These are phyloP conservation scores for Saccopteryx bilineata DNA, from an alignment of 2,113 vertebrate species.

Conservation along the genomic window DNA sequence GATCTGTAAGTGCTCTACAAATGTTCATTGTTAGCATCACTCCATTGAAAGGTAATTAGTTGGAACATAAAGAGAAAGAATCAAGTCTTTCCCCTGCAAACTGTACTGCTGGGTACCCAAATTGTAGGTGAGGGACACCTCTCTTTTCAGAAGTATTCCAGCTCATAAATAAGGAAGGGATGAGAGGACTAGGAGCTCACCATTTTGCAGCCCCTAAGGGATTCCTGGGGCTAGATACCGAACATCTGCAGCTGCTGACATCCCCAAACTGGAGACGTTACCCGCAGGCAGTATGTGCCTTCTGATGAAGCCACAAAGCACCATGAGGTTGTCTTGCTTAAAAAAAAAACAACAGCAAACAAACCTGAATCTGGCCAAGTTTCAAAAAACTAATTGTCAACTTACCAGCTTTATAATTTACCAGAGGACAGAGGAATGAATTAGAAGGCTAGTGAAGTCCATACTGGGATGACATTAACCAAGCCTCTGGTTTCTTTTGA, in stretches of 20 bases:
- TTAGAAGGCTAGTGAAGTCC: not conserved
- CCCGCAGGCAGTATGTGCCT: accelerated
- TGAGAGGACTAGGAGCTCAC: not conserved
- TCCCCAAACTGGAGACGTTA: not conserved
- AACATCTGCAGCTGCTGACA: not conserved
- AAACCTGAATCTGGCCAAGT: not conserved
- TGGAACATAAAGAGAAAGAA: constrained; percentile 51
- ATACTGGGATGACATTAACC: not conserved
- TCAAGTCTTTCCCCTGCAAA: not conserved
- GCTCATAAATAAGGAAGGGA: not conserved
- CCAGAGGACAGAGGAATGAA: not conserved
- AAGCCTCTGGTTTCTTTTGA: not conserved
- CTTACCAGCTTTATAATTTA: not conserved
- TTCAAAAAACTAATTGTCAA: not conserved
- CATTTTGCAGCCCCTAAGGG: not conserved
- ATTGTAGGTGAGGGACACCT: not conserved
- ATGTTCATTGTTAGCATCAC: not conserved
- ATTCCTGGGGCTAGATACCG: not conserved
- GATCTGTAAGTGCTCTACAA: constrained; percentile 16
- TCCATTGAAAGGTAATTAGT: constrained; percentile 59
- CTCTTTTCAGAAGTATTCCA: constrained; percentile 28
- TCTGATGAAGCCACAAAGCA: accelerated
- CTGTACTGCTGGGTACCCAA: not conserved
- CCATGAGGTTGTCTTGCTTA: not conserved
- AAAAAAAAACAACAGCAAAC: not conserved